Evolutionary conservation across 2,888 invertebrate species (phyloP), one percentile per base, ranked within the genome.

Genomic region (Orthosia incerta): DNA sequence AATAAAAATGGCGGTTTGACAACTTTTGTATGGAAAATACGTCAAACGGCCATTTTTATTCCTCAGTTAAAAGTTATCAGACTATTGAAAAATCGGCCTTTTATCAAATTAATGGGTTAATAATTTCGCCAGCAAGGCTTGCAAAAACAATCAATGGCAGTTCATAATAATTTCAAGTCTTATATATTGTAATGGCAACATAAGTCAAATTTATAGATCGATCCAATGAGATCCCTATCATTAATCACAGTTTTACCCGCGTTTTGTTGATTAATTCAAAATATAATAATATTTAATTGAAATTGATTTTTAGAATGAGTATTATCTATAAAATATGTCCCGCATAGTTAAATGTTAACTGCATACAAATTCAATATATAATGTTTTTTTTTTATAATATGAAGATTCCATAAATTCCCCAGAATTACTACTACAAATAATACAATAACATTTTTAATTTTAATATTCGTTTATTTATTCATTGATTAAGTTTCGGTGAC

Each of bases 141-240:
- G 53, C 53, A 15, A 74, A 68, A 55, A 39, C 31, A 23, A 31
- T 60, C 46, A 26, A 55, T 63, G 53, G 69, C 74, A 77, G 53
- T 68, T 74, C 12, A 48, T 48, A 26, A 60, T 63, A 1, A 60
- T 63, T 63, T 63, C 23, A 64, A 64, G 53, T 74, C 64, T 59
- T 70, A 63, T 56, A 56, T 45, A 67, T 46, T 18, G 20, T 74
- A 80, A 82, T 82, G 74, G 82, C 74, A 81, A 82, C 78, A 74
- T 65, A 79, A 76, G 79, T 61, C 67, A 76, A 71, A 68, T 56
- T 55, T 53, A 53, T 59, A 82, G 12, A 79, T 71, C 71, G 68
- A 74, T 78, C 78, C 83, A 83, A 68, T 83, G 83, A 83, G 78
- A 80, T 80, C 83, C 83, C 83, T 78, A 83, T 80, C 83, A 83